Evolutionary conservation across 1,140 invertebrate species (phyloP).

Genomic region (Bombus vancouverensis): DNA sequence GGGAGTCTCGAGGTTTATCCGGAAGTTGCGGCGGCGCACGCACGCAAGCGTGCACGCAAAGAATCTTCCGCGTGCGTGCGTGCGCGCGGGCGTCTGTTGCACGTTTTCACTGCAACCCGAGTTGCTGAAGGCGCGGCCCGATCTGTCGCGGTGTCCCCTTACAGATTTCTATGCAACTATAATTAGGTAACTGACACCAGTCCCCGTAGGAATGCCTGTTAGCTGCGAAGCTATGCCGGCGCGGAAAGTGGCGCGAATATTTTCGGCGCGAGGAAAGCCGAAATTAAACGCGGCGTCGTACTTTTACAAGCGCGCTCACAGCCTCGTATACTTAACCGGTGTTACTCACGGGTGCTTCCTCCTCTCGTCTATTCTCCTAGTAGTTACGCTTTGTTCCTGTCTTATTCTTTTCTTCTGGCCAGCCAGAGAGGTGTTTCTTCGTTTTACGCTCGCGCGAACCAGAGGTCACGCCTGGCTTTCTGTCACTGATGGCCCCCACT

Average conservation of each 20-base stretch:
- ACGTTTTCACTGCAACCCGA: slow-evolving; percentile 55
- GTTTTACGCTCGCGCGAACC: neutral
- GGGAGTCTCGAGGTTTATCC: slow-evolving; percentile 18
- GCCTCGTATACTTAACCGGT: slow-evolving; percentile 9
- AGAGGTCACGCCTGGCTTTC: neutral
- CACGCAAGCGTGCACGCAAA: slow-evolving; percentile 24
- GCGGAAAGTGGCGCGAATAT: slow-evolving; percentile 63
- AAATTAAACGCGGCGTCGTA: slow-evolving; percentile 64
- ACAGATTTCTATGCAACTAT: slow-evolving; percentile 72
- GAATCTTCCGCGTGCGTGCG: slow-evolving; percentile 57
- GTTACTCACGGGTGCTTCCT: too few relatives aligned
- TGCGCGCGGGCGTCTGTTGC: slow-evolving; percentile 12
- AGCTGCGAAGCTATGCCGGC: slow-evolving; percentile 63
- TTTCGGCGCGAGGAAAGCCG: slow-evolving; percentile 64
- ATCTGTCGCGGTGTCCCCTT: slow-evolving; percentile 61
- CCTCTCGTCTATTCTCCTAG: neutral
- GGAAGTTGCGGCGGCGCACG: slow-evolving; percentile 15
- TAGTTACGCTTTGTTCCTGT: neutral
- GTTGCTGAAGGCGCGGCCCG: slow-evolving; percentile 52
- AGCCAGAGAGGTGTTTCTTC: neutral
- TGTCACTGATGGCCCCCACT: neutral
- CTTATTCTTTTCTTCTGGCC: neutral
- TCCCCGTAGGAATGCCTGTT: slow-evolving; percentile 64
- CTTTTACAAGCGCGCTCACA: slow-evolving; percentile 44
- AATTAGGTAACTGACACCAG: slow-evolving; percentile 69